phyloP scores from a whole-genome alignment of 2,888 invertebrate genomes.

The Nomada flava region DNA sequence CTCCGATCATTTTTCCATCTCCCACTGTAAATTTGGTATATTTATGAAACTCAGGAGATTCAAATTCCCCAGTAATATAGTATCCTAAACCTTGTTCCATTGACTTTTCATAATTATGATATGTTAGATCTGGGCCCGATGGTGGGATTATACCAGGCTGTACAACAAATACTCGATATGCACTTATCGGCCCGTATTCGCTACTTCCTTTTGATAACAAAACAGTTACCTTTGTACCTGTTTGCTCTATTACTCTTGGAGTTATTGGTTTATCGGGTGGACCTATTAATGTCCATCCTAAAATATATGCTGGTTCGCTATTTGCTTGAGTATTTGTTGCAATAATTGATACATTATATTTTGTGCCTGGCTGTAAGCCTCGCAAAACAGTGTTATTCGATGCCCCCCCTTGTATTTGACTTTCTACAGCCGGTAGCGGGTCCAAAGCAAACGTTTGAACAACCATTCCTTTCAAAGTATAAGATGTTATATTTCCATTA shows the following conservation, averaged over 20 bases:
- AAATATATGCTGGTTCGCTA: slow-evolving; percentile 86
- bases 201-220: slow-evolving; percentile 89
- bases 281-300: slow-evolving; percentile 90
- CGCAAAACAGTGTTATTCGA: slow-evolving; percentile 81
- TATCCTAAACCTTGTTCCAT: slow-evolving; percentile 89
- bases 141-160: slow-evolving; percentile 88
- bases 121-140: slow-evolving; percentile 86
- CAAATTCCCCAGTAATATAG: slow-evolving; percentile 93
- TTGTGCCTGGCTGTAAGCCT: slow-evolving; percentile 89
- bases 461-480: slow-evolving; percentile 81
- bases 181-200: slow-evolving; percentile 91
- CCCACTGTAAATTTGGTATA: slow-evolving; percentile 91
- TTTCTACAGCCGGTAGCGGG: slow-evolving; percentile 75
- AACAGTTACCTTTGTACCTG: slow-evolving; percentile 88
- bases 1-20: slow-evolving; percentile 90
- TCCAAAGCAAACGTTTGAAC: slow-evolving; percentile 77
- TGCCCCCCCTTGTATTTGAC: slow-evolving; percentile 79
- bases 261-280: slow-evolving; percentile 88
- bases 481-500: slow-evolving; percentile 85
- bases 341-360: slow-evolving; percentile 90
- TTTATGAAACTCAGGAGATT: slow-evolving; percentile 85
- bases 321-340: slow-evolving; percentile 87
- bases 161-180: slow-evolving; percentile 91
- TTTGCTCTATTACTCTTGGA: slow-evolving; percentile 88
- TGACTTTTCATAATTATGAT: slow-evolving; percentile 87